phyloP scores from a whole-genome alignment of 2,113 vertebrate species.

The Labrus mixtus region DNA sequence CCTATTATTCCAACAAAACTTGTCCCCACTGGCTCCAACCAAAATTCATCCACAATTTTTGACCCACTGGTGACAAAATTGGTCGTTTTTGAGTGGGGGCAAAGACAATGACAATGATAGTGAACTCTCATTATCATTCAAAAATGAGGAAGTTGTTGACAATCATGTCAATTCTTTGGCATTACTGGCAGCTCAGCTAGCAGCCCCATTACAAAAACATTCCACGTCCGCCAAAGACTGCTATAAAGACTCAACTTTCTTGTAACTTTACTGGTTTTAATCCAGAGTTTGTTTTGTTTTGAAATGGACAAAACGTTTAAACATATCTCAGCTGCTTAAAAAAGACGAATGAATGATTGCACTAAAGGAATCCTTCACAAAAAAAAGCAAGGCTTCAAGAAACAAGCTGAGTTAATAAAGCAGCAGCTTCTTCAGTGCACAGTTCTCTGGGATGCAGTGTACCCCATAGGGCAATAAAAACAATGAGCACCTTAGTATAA shows the following conservation, averaged over 20 bases:
- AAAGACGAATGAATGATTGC: too few relatives aligned
- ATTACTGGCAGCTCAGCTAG: not conserved
- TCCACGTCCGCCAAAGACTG: too few relatives aligned
- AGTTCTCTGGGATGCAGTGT: not conserved
- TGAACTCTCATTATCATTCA: too few relatives aligned
- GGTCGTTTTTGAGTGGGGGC: too few relatives aligned
- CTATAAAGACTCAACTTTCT: too few relatives aligned
- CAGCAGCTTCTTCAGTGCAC: not conserved
- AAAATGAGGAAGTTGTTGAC: too few relatives aligned
- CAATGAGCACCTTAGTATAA: too few relatives aligned
- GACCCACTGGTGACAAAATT: too few relatives aligned
- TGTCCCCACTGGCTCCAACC: not conserved
- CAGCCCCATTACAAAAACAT: not conserved
- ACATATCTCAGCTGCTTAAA: not conserved
- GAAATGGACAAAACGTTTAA: not conserved
- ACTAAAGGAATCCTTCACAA: not conserved
- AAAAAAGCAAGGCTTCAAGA: too few relatives aligned
- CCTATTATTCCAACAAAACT: not conserved
- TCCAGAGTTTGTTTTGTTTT: not conserved
- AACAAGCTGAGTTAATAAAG: not conserved
- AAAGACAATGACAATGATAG: too few relatives aligned
- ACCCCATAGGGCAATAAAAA: not conserved
- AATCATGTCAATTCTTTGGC: too few relatives aligned
- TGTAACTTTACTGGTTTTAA: not conserved
- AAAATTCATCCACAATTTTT: constrained; percentile 1